phyloP scores from a whole-genome alignment of 2,113 vertebrate species.

The Gobio gobio region DNA sequence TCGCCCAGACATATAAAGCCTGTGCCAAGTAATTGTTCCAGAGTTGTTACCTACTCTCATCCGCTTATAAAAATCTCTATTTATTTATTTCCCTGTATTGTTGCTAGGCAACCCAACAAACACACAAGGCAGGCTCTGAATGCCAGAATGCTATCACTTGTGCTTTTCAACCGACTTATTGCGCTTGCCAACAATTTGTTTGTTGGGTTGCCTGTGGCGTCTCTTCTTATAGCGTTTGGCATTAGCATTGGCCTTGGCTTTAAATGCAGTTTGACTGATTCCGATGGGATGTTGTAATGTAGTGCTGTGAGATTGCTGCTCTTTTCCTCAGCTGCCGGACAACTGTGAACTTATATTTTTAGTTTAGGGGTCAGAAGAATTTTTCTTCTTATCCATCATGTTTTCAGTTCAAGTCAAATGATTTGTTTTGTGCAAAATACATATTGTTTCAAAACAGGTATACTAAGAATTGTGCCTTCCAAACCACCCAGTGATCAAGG shows the following conservation, averaged over 20 bases:
- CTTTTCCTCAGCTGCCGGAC: background rate
- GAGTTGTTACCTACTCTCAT: background rate
- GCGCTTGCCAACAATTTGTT: slow-evolving; percentile 27
- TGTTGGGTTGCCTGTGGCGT: background rate
- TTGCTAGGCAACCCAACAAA: slow-evolving; percentile 32
- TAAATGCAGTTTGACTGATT: slow-evolving; percentile 9
- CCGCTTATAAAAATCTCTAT: background rate
- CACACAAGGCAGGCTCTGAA: slow-evolving; percentile 14
- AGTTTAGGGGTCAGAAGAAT: background rate
- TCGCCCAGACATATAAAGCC: slow-evolving; percentile 8
- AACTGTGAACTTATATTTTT: background rate
- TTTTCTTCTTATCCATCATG: background rate
- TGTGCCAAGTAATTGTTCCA: background rate
- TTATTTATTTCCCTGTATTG: slow-evolving; percentile 24
- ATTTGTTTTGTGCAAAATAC: background rate
- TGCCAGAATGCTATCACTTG: slow-evolving; percentile 16
- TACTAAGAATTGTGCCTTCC: background rate
- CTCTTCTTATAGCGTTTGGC: background rate
- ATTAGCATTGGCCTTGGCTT: slow-evolving; percentile 6
- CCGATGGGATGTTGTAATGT: background rate
- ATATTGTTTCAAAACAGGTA: background rate
- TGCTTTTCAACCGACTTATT: background rate
- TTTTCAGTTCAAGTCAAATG: background rate
- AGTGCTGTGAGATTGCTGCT: background rate
- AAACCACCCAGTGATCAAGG: background rate